A percentile compares a stretch with the other conserved stretches of the same genome.
Evolutionary conservation across 2,113 vertebrate species (phyloP).

Genomic region (Sorex fumeus): DNA sequence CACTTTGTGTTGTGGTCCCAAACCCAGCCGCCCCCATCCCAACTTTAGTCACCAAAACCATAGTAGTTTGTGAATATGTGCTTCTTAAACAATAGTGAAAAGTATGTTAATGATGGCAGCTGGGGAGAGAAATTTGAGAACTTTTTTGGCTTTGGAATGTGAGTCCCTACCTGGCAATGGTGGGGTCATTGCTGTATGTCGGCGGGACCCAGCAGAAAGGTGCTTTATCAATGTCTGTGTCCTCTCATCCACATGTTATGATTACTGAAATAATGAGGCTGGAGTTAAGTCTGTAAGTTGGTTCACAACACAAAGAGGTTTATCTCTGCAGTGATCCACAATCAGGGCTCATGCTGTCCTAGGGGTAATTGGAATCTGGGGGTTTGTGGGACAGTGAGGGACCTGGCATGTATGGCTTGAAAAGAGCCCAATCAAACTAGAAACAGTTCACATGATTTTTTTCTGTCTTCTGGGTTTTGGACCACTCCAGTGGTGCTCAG

Average conservation of each 20-base stretch:
- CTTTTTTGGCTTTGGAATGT: neutral
- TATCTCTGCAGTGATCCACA: neutral
- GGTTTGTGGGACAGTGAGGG: too few relatives aligned
- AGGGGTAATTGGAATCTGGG: neutral
- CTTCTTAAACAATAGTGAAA: neutral
- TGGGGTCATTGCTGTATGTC: neutral
- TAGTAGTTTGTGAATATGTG: neutral
- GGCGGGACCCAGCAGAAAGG: too few relatives aligned
- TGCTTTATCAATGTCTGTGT: neutral
- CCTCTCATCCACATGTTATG: neutral
- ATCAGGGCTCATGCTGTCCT: neutral
- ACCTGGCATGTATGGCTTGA: too few relatives aligned
- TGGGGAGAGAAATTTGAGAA: neutral
- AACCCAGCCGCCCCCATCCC: too few relatives aligned
- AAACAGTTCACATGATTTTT: too few relatives aligned
- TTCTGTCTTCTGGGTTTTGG: too few relatives aligned
- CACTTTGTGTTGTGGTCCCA: too few relatives aligned
- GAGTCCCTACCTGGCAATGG: neutral
- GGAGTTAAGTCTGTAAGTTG: neutral
- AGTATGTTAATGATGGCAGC: neutral
- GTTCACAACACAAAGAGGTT: neutral
- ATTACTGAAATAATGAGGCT: neutral
- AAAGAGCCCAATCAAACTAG: too few relatives aligned
- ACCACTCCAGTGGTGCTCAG: too few relatives aligned
- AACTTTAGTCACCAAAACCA: neutral